Evolutionary conservation across 2,113 vertebrate genomes (phyloP).

Genomic region (Eudyptes chrysolophus): DNA sequence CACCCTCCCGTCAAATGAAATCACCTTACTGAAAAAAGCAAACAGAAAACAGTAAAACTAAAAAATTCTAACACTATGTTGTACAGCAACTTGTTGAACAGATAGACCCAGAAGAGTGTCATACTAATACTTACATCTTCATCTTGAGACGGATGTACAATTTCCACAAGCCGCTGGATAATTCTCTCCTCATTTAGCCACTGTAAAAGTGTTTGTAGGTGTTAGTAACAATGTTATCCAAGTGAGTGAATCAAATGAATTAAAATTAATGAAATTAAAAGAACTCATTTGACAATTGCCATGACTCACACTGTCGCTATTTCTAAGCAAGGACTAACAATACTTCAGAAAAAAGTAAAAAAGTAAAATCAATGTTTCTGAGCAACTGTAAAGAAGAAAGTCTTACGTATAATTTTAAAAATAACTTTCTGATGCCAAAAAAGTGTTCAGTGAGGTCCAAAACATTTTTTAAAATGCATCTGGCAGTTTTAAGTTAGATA

Average conservation of each 20-base stretch:
- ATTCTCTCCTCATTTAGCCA: conserved; percentile 98
- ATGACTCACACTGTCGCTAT: neutral
- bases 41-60: neutral
- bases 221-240: neutral
- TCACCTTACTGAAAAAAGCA: neutral
- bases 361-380: neutral
- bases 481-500: neutral
- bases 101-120: neutral
- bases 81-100: neutral
- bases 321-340: neutral
- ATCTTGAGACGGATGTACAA: conserved; percentile 95
- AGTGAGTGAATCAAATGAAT: neutral
- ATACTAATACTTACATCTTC: conserved; percentile 89
- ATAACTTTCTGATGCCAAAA: neutral
- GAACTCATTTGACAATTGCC: neutral
- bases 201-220: conserved; percentile 69
- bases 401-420: neutral
- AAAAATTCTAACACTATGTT: neutral
- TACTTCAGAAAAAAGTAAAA: neutral
- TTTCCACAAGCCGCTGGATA: conserved; percentile 95
- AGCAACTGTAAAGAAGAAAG: neutral
- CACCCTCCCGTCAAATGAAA: neutral
- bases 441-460: neutral
- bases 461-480: neutral
- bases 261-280: neutral